Evolutionary conservation across 2,113 vertebrate genomes (phyloP).

Genomic region (Sebastes fasciatus): DNA sequence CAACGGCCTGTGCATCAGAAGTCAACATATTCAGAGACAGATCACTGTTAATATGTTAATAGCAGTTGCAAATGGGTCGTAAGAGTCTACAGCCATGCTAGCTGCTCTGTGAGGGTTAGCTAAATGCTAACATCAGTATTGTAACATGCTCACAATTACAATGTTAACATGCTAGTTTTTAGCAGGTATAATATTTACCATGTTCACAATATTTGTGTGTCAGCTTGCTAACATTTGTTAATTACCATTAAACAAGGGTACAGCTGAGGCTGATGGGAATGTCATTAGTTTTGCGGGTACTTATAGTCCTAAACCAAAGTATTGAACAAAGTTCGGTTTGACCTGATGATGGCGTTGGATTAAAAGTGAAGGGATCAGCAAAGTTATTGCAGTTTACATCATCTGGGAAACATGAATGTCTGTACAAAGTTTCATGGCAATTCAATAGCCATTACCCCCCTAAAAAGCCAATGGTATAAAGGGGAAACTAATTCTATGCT

Average conservation of each 20-base stretch:
- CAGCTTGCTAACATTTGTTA: too few relatives aligned
- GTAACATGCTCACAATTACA: too few relatives aligned
- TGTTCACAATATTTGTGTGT: too few relatives aligned
- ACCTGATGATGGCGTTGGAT: background rate
- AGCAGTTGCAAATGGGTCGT: background rate
- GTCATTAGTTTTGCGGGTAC: background rate
- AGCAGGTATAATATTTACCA: too few relatives aligned
- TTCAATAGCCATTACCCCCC: background rate
- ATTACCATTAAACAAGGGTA: too few relatives aligned
- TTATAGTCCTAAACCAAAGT: background rate
- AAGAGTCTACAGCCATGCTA: too few relatives aligned
- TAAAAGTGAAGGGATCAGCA: background rate
- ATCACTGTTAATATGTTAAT: background rate
- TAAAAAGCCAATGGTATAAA: background rate
- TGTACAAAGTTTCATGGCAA: background rate
- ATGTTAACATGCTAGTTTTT: too few relatives aligned
- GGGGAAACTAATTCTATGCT: slow-evolving; percentile 25
- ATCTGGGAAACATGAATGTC: background rate
- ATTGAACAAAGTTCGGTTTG: background rate
- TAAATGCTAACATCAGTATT: too few relatives aligned
- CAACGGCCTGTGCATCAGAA: background rate
- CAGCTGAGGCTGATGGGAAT: background rate
- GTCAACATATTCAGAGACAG: background rate
- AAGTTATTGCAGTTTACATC: background rate
- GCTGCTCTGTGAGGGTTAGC: too few relatives aligned